Base-by-base conservation (phyloP, 2,797 vertebrate species). In the Florisuga fusca region DNA sequence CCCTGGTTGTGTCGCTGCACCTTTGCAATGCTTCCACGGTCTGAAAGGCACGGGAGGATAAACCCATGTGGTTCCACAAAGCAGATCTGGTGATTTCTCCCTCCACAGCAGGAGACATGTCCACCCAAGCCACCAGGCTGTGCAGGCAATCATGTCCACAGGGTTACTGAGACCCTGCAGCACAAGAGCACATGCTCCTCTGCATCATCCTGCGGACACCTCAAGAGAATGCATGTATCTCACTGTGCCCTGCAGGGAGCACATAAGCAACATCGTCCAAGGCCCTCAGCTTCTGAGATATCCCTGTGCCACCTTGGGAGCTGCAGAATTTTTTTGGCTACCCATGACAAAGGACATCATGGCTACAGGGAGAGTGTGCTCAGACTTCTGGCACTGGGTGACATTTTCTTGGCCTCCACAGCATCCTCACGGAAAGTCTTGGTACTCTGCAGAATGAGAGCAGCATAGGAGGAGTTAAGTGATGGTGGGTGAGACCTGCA, bases 231-330 rank as follows among this genome's bases (percentile, higher is more conserved):
- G 38, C 22, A 1, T 3, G 1, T 38, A 21, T 38, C 34, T 36
- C 62, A 17, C 20, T 5, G 0, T 69, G n/a, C 73, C 5, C 1
- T 17, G 22, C 54, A 48, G n/a, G 81, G 41, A 77, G 54, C 69
- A 78, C 0, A 0, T 54, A n/a, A 3, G 0, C 58, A 50, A 55
- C 0, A 4, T 19, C 2, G 1, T 72, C 38, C 12, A 8, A n/a
- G 36, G 9, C 8, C 2, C 21, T 33, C 0, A 0, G 16, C 8
- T 7, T 22, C 41, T 73, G 46, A 23, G 23, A 15, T 69, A 10
- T 41, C 46, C 4, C 15, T 2, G 1, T 11, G 13, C 27, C 57
- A 36, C 53, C 48, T 71, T 26, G 17, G 27, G 34, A 55, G 3
- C 29, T 73, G 29, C 59, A 68, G 34, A 67, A 43, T 25, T 50